phyloP scores from a whole-genome alignment of 1,140 invertebrate species.

The Heliconius congener region DNA sequence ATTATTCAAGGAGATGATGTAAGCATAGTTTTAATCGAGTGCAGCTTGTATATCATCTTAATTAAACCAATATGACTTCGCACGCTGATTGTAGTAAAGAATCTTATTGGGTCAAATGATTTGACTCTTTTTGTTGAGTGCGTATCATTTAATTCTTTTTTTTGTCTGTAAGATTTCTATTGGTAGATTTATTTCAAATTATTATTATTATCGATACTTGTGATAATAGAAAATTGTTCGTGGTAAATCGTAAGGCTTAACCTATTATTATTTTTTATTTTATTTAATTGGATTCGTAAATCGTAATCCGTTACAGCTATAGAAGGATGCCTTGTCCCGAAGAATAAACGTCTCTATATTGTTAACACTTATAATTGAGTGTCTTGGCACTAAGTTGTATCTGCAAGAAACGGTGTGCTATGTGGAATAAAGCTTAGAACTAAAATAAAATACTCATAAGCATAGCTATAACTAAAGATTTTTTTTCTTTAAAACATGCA shows the following conservation, averaged over 20 bases:
- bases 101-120: conserved; percentile 69
- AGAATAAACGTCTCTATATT: no score
- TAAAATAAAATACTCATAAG: neutral
- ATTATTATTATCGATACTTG: no score
- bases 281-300: no score
- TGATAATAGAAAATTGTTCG: no score
- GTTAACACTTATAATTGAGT: no score
- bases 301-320: no score
- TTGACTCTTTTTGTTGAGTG: conserved; percentile 51
- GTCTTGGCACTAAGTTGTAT: no score
- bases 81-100: conserved; percentile 75
- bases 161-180: conserved; percentile 12
- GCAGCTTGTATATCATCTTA: conserved; percentile 67
- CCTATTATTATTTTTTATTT: no score
- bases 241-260: no score
- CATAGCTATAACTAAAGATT: neutral
- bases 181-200: neutral
- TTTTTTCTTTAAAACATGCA: neutral
- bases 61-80: conserved; percentile 73
- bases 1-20: conserved; percentile 60
- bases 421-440: no score
- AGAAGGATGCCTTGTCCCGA: no score
- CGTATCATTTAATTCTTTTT: conserved; percentile 9
- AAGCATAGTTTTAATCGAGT: conserved; percentile 58
- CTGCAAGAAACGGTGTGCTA: no score